phyloP scores from a whole-genome alignment of 2,888 invertebrate genomes.

The Aporophyla nigra region DNA sequence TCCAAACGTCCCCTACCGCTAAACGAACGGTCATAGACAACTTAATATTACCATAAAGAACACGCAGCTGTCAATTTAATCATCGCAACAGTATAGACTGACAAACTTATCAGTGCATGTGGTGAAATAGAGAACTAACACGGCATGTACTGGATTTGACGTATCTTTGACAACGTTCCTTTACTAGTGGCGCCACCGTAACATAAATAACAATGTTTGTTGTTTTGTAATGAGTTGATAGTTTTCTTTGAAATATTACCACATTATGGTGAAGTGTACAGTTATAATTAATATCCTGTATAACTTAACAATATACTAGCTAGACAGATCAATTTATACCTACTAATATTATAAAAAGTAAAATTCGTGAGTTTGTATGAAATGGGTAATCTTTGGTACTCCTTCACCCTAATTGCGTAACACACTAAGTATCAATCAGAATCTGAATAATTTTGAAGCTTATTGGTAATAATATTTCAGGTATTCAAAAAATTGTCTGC shows the following conservation, averaged over 20 bases:
- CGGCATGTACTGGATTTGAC: slow-evolving; percentile 1
- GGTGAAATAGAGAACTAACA: neutral
- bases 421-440: too few species aligned
- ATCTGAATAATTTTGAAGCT: too few species aligned
- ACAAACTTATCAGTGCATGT: slow-evolving; percentile 10
- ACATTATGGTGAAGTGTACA: neutral
- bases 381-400: too few species aligned
- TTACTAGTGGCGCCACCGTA: neutral
- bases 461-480: too few species aligned
- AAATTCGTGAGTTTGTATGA: too few species aligned
- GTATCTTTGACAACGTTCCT: neutral
- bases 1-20: slow-evolving; percentile 4
- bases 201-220: neutral
- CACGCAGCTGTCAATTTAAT: slow-evolving; percentile 32
- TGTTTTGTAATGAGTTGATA: neutral
- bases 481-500: too few species aligned
- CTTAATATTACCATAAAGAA: slow-evolving; percentile 15
- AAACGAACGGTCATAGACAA: slow-evolving; percentile 30
- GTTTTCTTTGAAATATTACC: slow-evolving; percentile 1
- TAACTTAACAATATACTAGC: too few species aligned
- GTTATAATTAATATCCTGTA: neutral
- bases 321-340: too few species aligned
- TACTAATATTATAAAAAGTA: too few species aligned
- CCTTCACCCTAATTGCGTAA: too few species aligned
- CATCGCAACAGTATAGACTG: slow-evolving; percentile 16